These are phyloP conservation scores for Desmodus rotundus DNA, from an alignment of 2,113 vertebrate species.

Conservation along the genomic window DNA sequence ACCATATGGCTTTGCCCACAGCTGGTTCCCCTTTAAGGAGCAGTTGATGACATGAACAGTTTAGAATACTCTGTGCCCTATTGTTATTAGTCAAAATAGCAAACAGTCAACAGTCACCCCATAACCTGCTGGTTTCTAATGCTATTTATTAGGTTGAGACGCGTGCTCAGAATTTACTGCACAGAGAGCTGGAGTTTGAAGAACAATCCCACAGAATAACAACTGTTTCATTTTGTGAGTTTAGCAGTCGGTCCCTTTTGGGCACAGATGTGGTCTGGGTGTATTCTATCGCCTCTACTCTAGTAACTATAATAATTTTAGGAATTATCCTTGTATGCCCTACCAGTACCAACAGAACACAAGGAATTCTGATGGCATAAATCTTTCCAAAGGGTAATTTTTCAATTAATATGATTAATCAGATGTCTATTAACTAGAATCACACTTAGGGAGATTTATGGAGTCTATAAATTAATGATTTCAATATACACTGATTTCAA, in stretches of 20 bases:
- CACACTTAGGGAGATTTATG: neutral
- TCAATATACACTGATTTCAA: neutral
- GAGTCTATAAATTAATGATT: neutral
- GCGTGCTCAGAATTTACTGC: neutral
- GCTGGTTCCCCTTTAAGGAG: neutral
- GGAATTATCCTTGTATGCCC: neutral
- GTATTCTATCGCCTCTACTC: neutral
- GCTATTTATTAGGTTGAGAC: neutral
- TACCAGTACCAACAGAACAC: neutral
- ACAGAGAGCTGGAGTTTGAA: neutral
- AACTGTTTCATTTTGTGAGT: neutral
- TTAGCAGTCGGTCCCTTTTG: neutral
- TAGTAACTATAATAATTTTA: neutral
- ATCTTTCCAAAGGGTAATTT: neutral
- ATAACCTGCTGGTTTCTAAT: neutral
- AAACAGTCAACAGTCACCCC: neutral
- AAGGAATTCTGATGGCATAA: neutral
- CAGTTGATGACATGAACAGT: neutral
- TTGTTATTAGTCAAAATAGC: neutral
- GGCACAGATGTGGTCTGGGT: neutral
- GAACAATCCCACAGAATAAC: neutral
- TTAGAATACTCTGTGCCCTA: neutral
- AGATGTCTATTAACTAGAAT: neutral
- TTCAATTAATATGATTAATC: neutral
- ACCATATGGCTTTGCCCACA: neutral